Evolutionary conservation across 1,140 invertebrate species (phyloP).

Genomic region (Microplitis demolitor): DNA sequence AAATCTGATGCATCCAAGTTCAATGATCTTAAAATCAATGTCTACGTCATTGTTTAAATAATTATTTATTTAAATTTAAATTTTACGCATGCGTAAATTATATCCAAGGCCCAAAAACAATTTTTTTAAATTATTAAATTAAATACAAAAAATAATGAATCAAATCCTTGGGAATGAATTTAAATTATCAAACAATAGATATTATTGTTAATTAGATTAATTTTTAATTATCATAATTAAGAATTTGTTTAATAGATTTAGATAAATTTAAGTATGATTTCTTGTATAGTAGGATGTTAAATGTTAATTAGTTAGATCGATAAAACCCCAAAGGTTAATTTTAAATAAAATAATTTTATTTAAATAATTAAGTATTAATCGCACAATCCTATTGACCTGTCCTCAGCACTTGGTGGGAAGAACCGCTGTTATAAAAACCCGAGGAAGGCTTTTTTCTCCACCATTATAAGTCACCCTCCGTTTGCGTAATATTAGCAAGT

Average conservation of each 20-base stretch:
- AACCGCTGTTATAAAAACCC: constrained; percentile 49
- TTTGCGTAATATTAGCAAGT: not conserved
- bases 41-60: not conserved
- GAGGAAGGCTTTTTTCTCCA: not conserved
- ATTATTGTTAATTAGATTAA: no score
- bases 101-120: no score
- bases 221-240: not conserved
- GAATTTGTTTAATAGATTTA: not conserved
- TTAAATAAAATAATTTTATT: constrained; percentile 39
- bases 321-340: constrained; percentile 16
- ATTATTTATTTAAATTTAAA: not conserved
- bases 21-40: constrained; percentile 24
- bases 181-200: no score
- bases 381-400: constrained; percentile 16
- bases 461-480: constrained; percentile 28
- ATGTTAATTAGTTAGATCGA: constrained; percentile 7
- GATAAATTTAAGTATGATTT: not conserved
- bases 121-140: no score
- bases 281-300: not conserved
- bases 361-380: constrained; percentile 40
- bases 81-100: no score
- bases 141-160: no score
- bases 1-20: constrained; percentile 27
- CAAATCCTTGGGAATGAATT: no score
- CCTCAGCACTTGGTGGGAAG: constrained; percentile 34